phyloP scores from a whole-genome alignment of 2,797 vertebrate genomes.

The Petrocephalus schoutedeni region DNA sequence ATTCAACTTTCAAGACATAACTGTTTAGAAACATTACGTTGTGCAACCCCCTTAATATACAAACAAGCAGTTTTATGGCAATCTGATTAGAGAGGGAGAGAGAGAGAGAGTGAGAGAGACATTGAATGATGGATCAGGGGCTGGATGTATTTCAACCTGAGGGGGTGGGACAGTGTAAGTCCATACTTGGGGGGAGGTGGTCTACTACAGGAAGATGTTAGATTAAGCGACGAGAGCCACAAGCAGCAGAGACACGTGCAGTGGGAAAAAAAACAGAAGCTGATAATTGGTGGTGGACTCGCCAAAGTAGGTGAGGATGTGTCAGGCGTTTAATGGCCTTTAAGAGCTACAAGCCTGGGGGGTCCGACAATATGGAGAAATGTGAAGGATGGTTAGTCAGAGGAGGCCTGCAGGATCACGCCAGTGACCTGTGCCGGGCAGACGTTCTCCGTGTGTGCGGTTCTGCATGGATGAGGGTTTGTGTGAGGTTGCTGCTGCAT shows the following conservation, averaged over 20 bases:
- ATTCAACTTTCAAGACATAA: background rate
- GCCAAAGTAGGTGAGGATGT: slow-evolving; percentile 25
- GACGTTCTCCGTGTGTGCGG: background rate
- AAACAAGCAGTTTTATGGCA: slow-evolving; percentile 28
- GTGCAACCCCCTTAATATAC: background rate
- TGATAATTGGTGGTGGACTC: slow-evolving; percentile 42
- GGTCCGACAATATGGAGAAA: background rate
- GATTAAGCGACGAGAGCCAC: slow-evolving; percentile 26
- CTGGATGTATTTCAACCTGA: background rate
- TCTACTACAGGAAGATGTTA: slow-evolving; percentile 48
- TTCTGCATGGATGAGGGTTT: background rate
- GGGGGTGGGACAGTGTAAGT: background rate
- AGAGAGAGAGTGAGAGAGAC: slow-evolving; percentile 22
- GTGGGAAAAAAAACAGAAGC: slow-evolving; percentile 26
- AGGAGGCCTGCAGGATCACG: background rate
- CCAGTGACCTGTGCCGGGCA: background rate
- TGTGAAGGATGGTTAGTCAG: background rate
- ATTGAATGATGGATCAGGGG: background rate
- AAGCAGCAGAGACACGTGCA: background rate
- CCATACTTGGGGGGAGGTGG: slow-evolving; percentile 7
- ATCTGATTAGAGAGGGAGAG: slow-evolving; percentile 39
- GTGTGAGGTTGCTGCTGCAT: background rate
- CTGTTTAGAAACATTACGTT: background rate
- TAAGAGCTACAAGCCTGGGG: background rate
- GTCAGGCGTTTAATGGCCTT: slow-evolving; percentile 24